Conservation (phyloP, 2,113 vertebrate genomes). For the Bufo gargarizans region DNA sequence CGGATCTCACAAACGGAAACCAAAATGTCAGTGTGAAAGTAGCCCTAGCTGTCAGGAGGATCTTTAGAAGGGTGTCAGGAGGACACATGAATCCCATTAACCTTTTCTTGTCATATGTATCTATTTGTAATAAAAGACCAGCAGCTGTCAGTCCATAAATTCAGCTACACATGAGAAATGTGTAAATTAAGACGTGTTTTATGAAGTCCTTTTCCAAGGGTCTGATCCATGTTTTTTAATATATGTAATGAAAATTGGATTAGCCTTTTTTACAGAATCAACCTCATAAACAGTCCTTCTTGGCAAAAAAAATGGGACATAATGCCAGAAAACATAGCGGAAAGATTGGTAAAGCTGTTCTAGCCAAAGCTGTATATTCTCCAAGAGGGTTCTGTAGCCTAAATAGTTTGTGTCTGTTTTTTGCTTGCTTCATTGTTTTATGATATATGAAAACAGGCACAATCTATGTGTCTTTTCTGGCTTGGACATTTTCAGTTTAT, state of each 20-base stretch:
- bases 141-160: conserved; percentile 25
- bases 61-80: background rate
- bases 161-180: too few relatives aligned
- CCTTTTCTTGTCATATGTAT: background rate
- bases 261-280: conserved; percentile 41
- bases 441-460: conserved; percentile 53
- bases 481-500: background rate
- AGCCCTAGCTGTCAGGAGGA: background rate
- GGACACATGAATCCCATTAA: background rate
- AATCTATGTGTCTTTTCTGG: conserved; percentile 52
- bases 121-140: conserved; percentile 3
- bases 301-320: conserved; percentile 18
- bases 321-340: conserved; percentile 22
- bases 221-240: conserved; percentile 17
- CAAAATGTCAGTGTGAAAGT: too few relatives aligned
- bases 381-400: conserved; percentile 49
- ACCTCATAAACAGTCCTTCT: conserved; percentile 30
- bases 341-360: conserved; percentile 27
- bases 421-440: conserved; percentile 48
- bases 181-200: background rate
- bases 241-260: conserved; percentile 50
- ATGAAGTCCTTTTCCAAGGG: background rate
- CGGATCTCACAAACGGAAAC: too few relatives aligned
- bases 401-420: conserved; percentile 40
- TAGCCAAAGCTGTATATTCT: conserved; percentile 20